These are phyloP conservation scores for Chelon labrosus DNA, from an alignment of 2,797 vertebrate species.

Conservation along the genomic window DNA sequence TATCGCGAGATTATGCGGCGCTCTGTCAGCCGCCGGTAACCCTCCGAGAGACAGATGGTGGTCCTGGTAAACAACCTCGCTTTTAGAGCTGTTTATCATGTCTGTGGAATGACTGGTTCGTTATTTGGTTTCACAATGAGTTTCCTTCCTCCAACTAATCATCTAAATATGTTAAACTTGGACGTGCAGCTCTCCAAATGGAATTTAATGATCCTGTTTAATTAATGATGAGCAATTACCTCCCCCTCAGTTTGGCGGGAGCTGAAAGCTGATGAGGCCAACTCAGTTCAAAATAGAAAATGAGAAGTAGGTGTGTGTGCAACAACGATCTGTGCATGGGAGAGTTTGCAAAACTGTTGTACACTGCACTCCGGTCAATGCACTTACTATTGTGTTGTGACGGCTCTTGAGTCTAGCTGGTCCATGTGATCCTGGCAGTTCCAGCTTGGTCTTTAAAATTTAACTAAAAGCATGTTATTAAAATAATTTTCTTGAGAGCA, in stretches of 20 bases:
- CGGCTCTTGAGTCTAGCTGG: not conserved
- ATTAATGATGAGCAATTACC: conserved; percentile 19
- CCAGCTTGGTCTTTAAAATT: not conserved
- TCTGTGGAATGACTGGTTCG: not conserved
- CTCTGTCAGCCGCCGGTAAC: conserved; percentile 10
- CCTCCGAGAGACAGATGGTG: conserved; percentile 40
- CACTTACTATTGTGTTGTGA: too few relatives aligned
- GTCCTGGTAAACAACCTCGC: conserved; percentile 52
- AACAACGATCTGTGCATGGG: not conserved
- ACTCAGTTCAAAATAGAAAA: not conserved
- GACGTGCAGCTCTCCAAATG: not conserved
- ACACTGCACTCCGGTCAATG: too few relatives aligned
- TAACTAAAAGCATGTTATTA: not conserved
- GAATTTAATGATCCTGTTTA: conserved; percentile 5
- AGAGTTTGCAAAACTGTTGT: not conserved
- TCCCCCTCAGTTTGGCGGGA: conserved; percentile 30
- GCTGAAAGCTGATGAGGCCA: conserved; percentile 18
- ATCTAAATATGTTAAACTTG: not conserved
- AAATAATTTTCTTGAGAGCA: not conserved
- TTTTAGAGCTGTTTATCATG: not conserved
- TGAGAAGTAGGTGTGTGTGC: not conserved
- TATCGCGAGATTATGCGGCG: conserved; percentile 79
- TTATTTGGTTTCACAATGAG: not conserved
- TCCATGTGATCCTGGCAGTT: not conserved
- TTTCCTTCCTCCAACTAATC: not conserved